Evolutionary conservation across 2,797 vertebrate genomes (phyloP).

Genomic region (Silurus lanzhouensis): DNA sequence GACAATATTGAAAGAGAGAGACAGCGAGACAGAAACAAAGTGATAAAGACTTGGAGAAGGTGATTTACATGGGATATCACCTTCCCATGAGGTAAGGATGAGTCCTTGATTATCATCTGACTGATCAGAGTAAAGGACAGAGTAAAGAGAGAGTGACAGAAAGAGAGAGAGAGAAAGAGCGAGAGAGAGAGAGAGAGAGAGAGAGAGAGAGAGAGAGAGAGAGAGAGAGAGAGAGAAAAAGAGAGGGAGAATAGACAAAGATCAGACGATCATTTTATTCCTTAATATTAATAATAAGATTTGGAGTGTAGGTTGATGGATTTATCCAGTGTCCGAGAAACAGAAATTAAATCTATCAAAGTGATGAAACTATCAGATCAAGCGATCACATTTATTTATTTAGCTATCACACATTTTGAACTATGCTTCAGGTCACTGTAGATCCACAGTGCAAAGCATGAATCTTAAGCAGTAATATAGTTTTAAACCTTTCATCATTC

Average conservation of each 20-base stretch:
- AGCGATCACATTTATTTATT: too few species aligned
- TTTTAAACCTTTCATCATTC: neutral
- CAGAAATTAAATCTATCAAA: conserved; percentile 15
- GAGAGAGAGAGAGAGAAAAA: neutral
- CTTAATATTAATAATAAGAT: neutral
- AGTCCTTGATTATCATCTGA: conserved; percentile 53
- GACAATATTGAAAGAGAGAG: neutral
- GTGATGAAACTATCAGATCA: neutral
- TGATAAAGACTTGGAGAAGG: conserved; percentile 32
- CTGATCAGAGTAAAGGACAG: conserved; percentile 36
- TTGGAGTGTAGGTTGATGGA: neutral
- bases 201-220: neutral
- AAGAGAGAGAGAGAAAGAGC: neutral
- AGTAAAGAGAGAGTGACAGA: neutral
- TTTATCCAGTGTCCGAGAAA: neutral
- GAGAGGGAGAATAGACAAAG: neutral
- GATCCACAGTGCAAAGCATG: too few species aligned
- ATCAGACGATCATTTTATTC: neutral
- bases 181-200: neutral
- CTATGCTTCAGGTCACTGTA: neutral
- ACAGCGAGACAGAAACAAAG: conserved; percentile 11
- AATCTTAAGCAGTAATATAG: neutral
- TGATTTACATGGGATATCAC: conserved; percentile 43
- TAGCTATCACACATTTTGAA: neutral
- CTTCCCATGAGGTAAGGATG: neutral